Evolutionary conservation across 2,797 vertebrate genomes (phyloP).

Genomic region (Gymnoscopelus braueri): DNA sequence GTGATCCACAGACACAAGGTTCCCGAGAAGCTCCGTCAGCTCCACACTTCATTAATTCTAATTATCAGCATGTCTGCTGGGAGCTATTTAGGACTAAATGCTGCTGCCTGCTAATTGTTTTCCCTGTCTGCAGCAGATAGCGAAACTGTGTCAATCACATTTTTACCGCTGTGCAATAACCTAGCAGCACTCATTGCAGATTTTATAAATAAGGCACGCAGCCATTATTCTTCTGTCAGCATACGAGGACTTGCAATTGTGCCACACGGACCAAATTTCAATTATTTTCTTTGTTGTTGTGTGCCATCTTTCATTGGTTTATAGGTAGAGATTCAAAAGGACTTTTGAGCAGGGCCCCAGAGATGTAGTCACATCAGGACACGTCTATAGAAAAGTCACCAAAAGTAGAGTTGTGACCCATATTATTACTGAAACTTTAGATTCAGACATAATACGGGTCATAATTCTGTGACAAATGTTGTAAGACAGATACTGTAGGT

Average conservation of each 20-base stretch:
- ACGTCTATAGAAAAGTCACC: no score
- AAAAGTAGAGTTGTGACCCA: no score
- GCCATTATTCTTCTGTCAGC: not conserved
- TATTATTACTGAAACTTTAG: no score
- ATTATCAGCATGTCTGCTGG: conserved; percentile 28
- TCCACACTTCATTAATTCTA: conserved; percentile 18
- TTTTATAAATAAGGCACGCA: not conserved
- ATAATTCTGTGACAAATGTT: no score
- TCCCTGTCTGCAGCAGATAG: conserved; percentile 10
- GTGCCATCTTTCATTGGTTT: no score
- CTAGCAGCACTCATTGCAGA: not conserved
- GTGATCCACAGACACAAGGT: not conserved
- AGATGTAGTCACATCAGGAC: no score
- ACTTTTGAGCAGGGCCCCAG: no score
- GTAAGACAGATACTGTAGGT: not conserved
- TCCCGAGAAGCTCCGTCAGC: conserved; percentile 17
- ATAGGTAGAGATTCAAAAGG: no score
- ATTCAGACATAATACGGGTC: no score
- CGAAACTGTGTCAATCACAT: conserved; percentile 15
- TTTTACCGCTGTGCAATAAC: conserved; percentile 20
- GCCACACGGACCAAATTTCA: not conserved
- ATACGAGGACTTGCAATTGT: not conserved
- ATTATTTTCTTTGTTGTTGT: not conserved
- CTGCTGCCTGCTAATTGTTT: conserved; percentile 42
- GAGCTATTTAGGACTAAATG: conserved; percentile 26